These are phyloP conservation scores for Grapholita molesta DNA, from an alignment of 1,140 invertebrate genomes.

Conservation along the genomic window DNA sequence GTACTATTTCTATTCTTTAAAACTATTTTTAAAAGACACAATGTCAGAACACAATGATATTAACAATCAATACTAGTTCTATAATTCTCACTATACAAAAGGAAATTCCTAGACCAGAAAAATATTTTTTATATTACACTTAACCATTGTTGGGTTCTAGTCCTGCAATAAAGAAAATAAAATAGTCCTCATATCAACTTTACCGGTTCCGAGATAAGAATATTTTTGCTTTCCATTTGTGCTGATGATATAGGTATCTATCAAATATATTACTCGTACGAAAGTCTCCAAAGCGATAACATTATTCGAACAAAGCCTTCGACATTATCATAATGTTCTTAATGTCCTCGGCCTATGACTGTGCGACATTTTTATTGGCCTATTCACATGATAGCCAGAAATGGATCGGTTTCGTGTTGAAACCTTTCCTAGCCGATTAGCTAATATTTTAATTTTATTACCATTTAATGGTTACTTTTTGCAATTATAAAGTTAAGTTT, in stretches of 20 bases:
- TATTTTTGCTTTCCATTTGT: neutral
- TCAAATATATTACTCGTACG: neutral
- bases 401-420: neutral
- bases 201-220: neutral
- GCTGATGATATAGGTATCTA: neutral
- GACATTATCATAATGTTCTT: constrained; percentile 17
- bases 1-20: too few relatives aligned
- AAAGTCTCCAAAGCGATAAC: constrained; percentile 5
- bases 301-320: neutral
- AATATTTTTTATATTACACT: too few relatives aligned
- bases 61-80: too few relatives aligned
- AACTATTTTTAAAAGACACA: too few relatives aligned
- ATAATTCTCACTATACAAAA: too few relatives aligned
- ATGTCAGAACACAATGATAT: too few relatives aligned
- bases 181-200: neutral
- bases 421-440: neutral
- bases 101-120: too few relatives aligned
- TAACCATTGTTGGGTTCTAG: too few relatives aligned
- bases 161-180: neutral
- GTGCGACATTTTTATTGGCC: neutral
- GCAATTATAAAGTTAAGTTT: neutral
- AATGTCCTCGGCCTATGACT: constrained; percentile 3
- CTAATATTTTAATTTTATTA: neutral
- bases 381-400: neutral
- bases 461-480: neutral